Percentiles rank a stretch among this genome's conserved stretches.
These are phyloP conservation scores for Cynopterus sphinx DNA, from an alignment of 2,797 vertebrate species.

Conservation along the genomic window DNA sequence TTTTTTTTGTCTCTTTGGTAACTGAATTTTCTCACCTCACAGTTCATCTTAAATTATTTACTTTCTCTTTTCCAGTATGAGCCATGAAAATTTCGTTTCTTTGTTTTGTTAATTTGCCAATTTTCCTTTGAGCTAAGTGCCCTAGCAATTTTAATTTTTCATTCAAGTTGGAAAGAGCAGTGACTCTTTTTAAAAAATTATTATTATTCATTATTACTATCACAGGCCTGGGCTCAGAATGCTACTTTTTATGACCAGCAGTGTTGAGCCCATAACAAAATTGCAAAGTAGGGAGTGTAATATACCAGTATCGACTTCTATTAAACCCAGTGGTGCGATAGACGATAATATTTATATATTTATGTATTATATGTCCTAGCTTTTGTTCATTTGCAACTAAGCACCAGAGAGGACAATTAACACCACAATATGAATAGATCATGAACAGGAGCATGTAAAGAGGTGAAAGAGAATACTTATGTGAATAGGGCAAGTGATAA, in stretches of 20 bases:
- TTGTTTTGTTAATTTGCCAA: constrained; percentile 85
- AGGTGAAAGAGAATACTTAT: not conserved
- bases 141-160: constrained; percentile 86
- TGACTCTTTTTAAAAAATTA: constrained; percentile 66
- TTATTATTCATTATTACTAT: constrained; percentile 81
- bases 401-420: constrained; percentile 64
- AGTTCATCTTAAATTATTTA: constrained; percentile 86
- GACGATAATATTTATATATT: constrained; percentile 76
- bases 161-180: constrained; percentile 82
- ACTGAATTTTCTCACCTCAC: constrained; percentile 75
- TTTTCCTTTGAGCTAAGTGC: constrained; percentile 86
- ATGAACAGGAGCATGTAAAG: constrained; percentile 42
- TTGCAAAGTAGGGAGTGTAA: constrained; percentile 82
- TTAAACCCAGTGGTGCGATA: constrained; percentile 79
- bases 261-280: constrained; percentile 83
- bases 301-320: constrained; percentile 83
- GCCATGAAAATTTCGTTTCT: constrained; percentile 84
- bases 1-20: constrained; percentile 75
- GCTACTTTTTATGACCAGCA: constrained; percentile 81
- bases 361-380: constrained; percentile 66
- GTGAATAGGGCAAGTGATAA: not conserved
- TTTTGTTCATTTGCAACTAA: constrained; percentile 69
- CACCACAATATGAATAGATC: constrained; percentile 41
- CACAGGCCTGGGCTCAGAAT: constrained; percentile 79
- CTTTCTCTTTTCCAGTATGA: constrained; percentile 83